Evolutionary conservation across 2,888 invertebrate species (phyloP), one percentile per base, ranked within the genome.

Genomic region (Ochlodes sylvanus): DNA sequence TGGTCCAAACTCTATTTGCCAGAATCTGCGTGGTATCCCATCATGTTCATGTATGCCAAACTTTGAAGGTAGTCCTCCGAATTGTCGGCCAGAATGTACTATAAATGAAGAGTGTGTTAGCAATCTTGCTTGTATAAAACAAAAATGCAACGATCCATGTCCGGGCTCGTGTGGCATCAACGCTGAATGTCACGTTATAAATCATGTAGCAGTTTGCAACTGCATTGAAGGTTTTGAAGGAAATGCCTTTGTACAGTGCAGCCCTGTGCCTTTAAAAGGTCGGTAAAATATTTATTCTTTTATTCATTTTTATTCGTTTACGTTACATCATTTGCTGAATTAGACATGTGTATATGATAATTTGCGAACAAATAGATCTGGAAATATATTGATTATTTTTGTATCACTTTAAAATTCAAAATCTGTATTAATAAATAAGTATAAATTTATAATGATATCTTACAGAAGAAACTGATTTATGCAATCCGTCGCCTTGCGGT

Each of bases 41-140:
- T 94, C 95, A 17, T 95, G 95, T 77, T 94, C 95, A n/a, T 95
- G 96, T 83, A 81, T 94, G 73, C 86, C 94, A 9, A 94, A 92
- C 73, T 96, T 94, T 79, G 93, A 94, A 75, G 96, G 96, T 66
- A 94, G 93, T 68, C 95, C 96, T 44, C 95, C 96, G 0, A 95
- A 95, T 72, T 96, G 96, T 76, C 92, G 95, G 72, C 95, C 96
- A 0, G 95, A 96, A 79, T 96, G 96, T 84, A 91, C 93, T 14
- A 94, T 96, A 69, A 95, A 95, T 77, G 93, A 95, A 42, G 96
- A 96, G 69, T 97, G 97, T 79, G 80, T 94, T 4, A 94, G 95
- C 70, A 94, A 95, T 77, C 86, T 94, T 74, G 95, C 96, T n/a
- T 96, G 96, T 76, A 93, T 95, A n/a, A 93, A 93, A 72, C 94